These are phyloP conservation scores for silkworm (Bombyx mori) DNA, from an alignment of 1,140 invertebrate species.

Conservation along the genomic window DNA sequence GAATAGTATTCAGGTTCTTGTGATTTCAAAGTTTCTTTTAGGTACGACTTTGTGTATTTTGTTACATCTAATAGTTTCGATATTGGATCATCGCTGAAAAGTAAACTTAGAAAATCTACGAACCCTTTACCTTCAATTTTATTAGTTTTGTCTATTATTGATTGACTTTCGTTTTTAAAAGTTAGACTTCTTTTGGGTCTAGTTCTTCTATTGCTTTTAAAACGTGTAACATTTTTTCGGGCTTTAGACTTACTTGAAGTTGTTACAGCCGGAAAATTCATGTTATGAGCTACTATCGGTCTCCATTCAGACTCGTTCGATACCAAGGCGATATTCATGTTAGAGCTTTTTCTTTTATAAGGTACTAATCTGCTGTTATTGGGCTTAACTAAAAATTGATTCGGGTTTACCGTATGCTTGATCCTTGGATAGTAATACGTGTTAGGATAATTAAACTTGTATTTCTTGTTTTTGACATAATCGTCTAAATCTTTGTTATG, in stretches of 20 bases:
- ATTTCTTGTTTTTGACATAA: constrained; percentile 61
- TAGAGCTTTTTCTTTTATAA: constrained; percentile 29
- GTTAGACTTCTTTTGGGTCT: constrained; percentile 5
- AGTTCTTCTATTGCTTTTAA: constrained; percentile 11
- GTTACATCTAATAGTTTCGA: constrained; percentile 24
- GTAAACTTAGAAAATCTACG: constrained; percentile 10
- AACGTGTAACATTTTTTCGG: constrained; percentile 8
- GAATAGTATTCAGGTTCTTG: constrained; percentile 36
- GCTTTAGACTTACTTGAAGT: constrained; percentile 2
- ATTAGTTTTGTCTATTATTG: not conserved
- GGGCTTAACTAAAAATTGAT: constrained; percentile 25
- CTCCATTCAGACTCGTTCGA: constrained; percentile 42
- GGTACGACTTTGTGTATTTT: constrained; percentile 26
- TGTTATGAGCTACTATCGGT: constrained; percentile 31
- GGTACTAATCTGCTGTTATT: constrained; percentile 42
- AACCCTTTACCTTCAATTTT: constrained; percentile 20
- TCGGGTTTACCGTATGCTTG: constrained; percentile 50
- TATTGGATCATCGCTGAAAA: constrained; percentile 9
- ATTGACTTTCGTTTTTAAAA: not conserved
- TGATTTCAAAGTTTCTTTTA: constrained; percentile 30
- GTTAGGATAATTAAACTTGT: constrained; percentile 58
- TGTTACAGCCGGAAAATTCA: no score
- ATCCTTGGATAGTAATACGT: constrained; percentile 58
- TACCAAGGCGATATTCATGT: constrained; percentile 20
- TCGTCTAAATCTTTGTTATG: constrained; percentile 58